Conservation (phyloP, 2,888 invertebrate species). For the Campoplex nolae region DNA sequence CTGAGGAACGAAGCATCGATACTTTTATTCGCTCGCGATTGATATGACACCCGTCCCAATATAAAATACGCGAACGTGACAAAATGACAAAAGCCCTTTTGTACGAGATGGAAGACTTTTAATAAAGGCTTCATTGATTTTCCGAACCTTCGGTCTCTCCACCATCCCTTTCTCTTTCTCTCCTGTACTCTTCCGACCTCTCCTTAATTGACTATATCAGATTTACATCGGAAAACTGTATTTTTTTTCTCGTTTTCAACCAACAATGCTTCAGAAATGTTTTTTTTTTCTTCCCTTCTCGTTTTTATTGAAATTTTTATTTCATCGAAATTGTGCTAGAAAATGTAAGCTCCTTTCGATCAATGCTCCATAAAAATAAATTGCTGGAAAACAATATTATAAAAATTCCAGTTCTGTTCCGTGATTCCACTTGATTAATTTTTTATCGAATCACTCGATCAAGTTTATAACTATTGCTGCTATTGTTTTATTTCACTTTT, state of each 20-base stretch:
- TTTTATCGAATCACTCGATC: neutral
- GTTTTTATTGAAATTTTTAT: neutral
- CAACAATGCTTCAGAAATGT: neutral
- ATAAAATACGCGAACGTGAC: conserved; percentile 39
- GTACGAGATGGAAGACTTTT: conserved; percentile 34
- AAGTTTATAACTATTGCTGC: neutral
- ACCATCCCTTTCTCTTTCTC: neutral
- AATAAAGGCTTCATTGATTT: conserved; percentile 54
- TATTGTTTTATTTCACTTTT: neutral
- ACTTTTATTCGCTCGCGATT: conserved; percentile 46
- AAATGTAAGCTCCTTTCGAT: neutral
- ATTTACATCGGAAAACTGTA: neutral
- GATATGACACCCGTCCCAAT: conserved; percentile 44
- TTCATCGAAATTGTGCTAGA: neutral
- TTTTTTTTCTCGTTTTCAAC: conserved; percentile 4
- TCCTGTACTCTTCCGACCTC: neutral
- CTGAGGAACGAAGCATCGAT: conserved; percentile 26
- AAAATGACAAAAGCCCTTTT: conserved; percentile 50
- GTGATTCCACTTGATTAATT: neutral
- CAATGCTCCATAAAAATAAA: neutral
- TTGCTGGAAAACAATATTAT: neutral
- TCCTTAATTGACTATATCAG: conserved; percentile 7
- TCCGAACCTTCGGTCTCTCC: neutral
- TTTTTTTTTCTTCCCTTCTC: neutral
- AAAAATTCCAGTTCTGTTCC: neutral